Conservation (phyloP, 2,888 invertebrate genomes). For the Drosophila mercatorum region DNA sequence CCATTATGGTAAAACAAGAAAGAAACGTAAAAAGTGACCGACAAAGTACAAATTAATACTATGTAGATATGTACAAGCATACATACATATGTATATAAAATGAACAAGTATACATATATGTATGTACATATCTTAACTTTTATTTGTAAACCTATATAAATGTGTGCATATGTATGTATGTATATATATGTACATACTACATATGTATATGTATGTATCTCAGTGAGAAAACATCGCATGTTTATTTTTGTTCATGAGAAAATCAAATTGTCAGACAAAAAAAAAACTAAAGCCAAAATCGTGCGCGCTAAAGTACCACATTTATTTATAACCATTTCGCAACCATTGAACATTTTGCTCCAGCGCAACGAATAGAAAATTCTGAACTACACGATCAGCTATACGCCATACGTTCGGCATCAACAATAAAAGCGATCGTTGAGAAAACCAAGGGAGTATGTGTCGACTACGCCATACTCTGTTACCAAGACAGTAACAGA, state of each 20-base stretch:
- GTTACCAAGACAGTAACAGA: not conserved
- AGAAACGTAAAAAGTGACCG: slow-evolving; percentile 6
- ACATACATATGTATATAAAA: too few species aligned
- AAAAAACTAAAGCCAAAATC: slow-evolving; percentile 48
- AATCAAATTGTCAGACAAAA: slow-evolving; percentile 33
- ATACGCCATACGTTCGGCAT: slow-evolving; percentile 27
- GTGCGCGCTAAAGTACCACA: slow-evolving; percentile 66
- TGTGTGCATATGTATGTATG: not conserved
- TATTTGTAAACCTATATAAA: too few species aligned
- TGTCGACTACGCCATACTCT: not conserved
- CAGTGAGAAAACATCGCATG: slow-evolving; percentile 54
- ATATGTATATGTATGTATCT: not conserved
- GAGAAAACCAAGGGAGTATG: slow-evolving; percentile 39
- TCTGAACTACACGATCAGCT: slow-evolving; percentile 27
- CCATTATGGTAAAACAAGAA: not conserved
- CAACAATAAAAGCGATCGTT: slow-evolving; percentile 50
- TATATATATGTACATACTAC: not conserved
- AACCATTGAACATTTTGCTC: slow-evolving; percentile 67
- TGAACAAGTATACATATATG: too few species aligned
- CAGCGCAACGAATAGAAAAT: slow-evolving; percentile 51
- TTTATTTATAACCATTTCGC: slow-evolving; percentile 81
- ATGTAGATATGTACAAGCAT: too few species aligned
- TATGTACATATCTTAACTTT: too few species aligned
- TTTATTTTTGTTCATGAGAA: slow-evolving; percentile 71
- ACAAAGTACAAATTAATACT: slow-evolving; percentile 10